phyloP scores from a whole-genome alignment of 2,888 invertebrate genomes.

The Aporophyla lueneburgensis region DNA sequence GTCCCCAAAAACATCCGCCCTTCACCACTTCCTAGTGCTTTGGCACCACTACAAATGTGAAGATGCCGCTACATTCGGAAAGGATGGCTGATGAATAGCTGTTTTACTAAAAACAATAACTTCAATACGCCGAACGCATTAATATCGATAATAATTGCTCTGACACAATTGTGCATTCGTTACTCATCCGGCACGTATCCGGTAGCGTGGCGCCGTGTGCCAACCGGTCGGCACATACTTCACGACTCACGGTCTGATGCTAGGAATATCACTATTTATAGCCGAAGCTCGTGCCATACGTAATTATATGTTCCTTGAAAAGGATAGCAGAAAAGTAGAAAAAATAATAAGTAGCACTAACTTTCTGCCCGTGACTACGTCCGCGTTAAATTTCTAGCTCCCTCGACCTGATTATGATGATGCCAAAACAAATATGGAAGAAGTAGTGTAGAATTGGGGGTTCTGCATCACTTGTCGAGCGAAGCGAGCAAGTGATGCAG shows the following conservation, averaged over 20 bases:
- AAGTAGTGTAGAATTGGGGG: no score
- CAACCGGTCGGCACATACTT: neutral
- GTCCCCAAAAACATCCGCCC: no score
- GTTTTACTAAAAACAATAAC: neutral
- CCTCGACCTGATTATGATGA: no score
- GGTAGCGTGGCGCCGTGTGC: constrained; percentile 25
- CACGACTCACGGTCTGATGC: constrained; percentile 29
- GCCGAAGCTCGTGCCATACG: neutral
- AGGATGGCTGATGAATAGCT: no score
- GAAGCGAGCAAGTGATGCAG: no score
- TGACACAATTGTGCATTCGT: constrained; percentile 40
- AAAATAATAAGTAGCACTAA: neutral
- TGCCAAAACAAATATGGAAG: no score
- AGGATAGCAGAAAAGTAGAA: neutral
- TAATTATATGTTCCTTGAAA: neutral
- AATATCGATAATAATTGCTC: constrained; percentile 25
- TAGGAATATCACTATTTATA: constrained; percentile 38
- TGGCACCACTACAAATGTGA: no score
- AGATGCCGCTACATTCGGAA: no score
- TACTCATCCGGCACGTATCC: constrained; percentile 15
- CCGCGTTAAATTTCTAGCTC: no score
- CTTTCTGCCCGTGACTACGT: no score
- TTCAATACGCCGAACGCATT: neutral
- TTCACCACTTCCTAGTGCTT: no score
- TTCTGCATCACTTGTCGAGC: no score